These are phyloP conservation scores for Cantharis rustica DNA, from an alignment of 2,888 invertebrate genomes.

Conservation along the genomic window DNA sequence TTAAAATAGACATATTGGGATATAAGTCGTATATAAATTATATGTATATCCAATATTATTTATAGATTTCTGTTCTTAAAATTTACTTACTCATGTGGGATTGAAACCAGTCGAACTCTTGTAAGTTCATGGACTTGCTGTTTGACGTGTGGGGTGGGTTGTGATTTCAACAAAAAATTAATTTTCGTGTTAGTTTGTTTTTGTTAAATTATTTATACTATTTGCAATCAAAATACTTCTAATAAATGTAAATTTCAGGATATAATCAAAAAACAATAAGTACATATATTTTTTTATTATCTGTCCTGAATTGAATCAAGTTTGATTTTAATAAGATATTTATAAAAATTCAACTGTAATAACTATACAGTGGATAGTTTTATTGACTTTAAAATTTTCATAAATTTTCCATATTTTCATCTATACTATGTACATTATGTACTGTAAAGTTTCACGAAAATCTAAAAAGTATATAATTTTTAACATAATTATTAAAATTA, in stretches of 20 bases:
- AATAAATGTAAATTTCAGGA: background rate
- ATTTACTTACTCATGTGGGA: background rate
- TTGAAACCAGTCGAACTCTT: too few species aligned
- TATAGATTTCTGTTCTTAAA: background rate
- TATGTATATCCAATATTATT: background rate
- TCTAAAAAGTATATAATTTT: background rate
- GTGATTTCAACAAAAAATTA: background rate
- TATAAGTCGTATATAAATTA: background rate
- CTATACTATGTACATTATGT: too few species aligned
- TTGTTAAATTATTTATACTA: too few species aligned
- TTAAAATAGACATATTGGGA: background rate
- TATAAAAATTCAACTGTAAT: too few species aligned
- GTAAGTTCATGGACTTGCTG: background rate
- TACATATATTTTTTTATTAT: background rate
- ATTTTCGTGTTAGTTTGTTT: background rate
- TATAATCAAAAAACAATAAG: background rate
- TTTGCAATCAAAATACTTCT: too few species aligned
- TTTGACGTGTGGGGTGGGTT: too few species aligned
- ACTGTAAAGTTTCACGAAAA: background rate
- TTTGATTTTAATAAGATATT: background rate
- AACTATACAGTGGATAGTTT: too few species aligned
- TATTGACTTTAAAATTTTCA: background rate
- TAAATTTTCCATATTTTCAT: too few species aligned
- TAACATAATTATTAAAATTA: background rate
- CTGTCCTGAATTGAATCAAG: background rate